Base-by-base conservation (phyloP, 2,797 vertebrate genomes). In the Eremophila alpestris region DNA sequence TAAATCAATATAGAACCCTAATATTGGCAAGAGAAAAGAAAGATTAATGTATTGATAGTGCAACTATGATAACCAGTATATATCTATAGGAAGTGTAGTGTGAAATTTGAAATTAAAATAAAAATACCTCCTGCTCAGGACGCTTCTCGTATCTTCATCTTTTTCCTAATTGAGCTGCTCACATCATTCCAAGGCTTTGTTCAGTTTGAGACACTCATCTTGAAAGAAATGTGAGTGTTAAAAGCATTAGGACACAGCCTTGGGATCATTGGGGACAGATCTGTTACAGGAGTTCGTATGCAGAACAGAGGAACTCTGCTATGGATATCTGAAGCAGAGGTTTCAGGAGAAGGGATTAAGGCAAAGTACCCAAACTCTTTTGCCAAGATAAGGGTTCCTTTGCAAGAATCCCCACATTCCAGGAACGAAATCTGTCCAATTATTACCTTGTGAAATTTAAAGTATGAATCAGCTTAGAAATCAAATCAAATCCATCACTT, bases 1-100 rank as follows among this genome's bases (percentile, higher is more conserved):
- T 96, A 86, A 96, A 97, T 97, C 91, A 90, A 91, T 96, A 88
- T 18, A 58, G 64, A 78, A 88, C 45, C 34, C 62, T 88, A 91
- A 91, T 89, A 86, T 18, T 94, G 45, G 71, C 77, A 70, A 69
- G 58, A 83, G 32, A 69, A 86, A 92, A 87, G 29, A 60, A 82
- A 85, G 51, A 83, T 59, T 51, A 82, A 87, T 62, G 18, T 36
- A 49, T 81, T 56, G 67, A 11, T 83, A 77, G 27, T 22, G 26
- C 46, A n/a, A 38, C 36, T 46, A 29, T 45, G 15, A 56, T 65
- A 82, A 93, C 52, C 15, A 85, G 29, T 59, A 21, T 55, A 27
- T 55, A 51, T 70, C 52, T 75, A 11, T 81, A 65, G 22, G 40
- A 77, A 54, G 11, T 24, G 10, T 19, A 52, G 19, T 10, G 2